A percentile compares a stretch with the other conserved stretches of the same genome.
Evolutionary conservation across 2,888 invertebrate genomes (phyloP).

Genomic region (Phortica magna): DNA sequence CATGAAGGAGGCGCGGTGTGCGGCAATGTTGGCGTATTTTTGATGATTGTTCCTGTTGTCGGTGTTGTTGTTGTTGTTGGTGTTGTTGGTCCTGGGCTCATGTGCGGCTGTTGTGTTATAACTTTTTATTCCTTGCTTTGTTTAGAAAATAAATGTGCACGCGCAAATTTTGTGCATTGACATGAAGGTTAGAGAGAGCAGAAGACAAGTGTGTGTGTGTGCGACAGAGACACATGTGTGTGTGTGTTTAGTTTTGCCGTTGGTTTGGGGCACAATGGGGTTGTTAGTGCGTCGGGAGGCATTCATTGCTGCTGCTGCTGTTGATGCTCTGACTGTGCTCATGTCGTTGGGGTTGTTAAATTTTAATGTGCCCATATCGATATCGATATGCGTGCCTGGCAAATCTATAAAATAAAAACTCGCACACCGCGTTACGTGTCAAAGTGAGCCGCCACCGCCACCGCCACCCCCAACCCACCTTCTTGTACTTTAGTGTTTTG

Average conservation of each 20-base stretch:
- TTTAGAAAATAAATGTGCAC: constrained; percentile 74
- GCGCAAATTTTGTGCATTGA: constrained; percentile 48
- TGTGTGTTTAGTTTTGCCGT: neutral
- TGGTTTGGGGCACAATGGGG: constrained; percentile 15
- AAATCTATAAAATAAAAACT: constrained; percentile 67
- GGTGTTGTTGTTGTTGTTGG: neutral
- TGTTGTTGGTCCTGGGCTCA: constrained; percentile 64
- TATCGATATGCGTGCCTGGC: constrained; percentile 69
- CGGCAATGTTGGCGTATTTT: no score
- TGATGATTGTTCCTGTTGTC: neutral
- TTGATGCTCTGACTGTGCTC: neutral
- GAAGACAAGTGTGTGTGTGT: neutral
- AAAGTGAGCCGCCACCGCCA: constrained; percentile 25
- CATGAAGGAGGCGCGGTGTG: no score
- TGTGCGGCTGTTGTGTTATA: constrained; percentile 67
- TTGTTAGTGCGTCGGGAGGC: constrained; percentile 14
- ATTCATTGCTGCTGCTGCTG: neutral
- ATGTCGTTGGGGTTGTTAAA: constrained; percentile 62
- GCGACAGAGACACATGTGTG: neutral
- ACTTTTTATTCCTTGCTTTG: constrained; percentile 73
- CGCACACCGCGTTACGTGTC: constrained; percentile 57
- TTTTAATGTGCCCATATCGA: constrained; percentile 74
- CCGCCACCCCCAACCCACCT: neutral
- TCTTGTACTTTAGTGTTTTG: neutral
- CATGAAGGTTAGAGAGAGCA: neutral